Evolutionary conservation across 2,113 vertebrate species (phyloP), one percentile per base, ranked within the genome.

Genomic region (Abramis brama): DNA sequence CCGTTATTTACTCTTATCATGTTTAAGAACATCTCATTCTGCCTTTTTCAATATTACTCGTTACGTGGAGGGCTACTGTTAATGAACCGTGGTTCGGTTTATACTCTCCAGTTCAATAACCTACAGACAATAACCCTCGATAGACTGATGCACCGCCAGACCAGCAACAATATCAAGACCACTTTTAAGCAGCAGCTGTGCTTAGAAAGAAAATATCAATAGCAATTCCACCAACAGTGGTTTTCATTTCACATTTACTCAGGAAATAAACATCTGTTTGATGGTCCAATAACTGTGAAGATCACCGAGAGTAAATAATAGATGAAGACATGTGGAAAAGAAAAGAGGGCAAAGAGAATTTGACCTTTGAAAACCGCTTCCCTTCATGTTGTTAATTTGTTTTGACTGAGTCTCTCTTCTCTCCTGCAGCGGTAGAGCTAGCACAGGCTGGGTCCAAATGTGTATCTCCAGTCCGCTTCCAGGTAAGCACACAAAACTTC

Each of bases 381-480:
- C 27, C 30, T 55, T 75, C 27, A 33, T 83, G 30, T 57, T 25
- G 74, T 33, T 89, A 74, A 87, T 89, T 87, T 89, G 52, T 77
- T 81, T 84, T 75, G 83, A 82, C 84, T 86, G 84, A 87, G 86
- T 85, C 55, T 83, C 87, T 30, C 87, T 87, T 87, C 15, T 62
- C 66, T 74, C 45, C 15, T 21, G 84, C 79, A 86, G 90, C 66
- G 17, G 73, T 17, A 13, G 84, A 47, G 71, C 71, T 62, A 9
- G 25, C 45, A 19, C 66, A 23, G 27, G 60, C 85, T 66, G 89
- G 88, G 91, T 87, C 89, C 85, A 77, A 47, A 68, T 90, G 93
- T 93, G 60, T 87, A 89, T 92, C 93, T 94, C 90, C 91, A 91
- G 87, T 90, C 86, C 89, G 88, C 91, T 91, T 90, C 74, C 87